Base-by-base conservation (phyloP, 2,888 invertebrate species). In the Steinernema carpocapsae region DNA sequence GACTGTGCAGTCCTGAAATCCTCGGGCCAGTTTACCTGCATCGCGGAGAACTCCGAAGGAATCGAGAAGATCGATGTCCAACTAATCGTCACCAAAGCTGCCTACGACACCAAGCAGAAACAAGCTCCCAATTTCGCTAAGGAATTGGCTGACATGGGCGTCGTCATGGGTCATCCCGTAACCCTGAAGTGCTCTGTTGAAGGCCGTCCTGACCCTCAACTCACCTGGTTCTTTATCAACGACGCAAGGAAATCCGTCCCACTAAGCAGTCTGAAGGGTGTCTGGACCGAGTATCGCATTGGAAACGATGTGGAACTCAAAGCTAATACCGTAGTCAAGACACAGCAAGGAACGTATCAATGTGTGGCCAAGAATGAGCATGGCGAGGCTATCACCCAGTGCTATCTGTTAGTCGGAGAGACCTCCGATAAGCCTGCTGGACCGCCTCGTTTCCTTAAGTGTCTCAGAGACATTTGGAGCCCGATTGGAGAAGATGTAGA, bases 1-100 rank as follows among this genome's bases (percentile, higher is more conserved):
- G 84, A 83, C 48, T 82, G 82, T 51, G 83, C 82, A 70, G 82
- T 84, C 56, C 76, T 77, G 29, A 84, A 82, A 76, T 81, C 84
- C 76, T 88, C 88, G 77, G 89, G 89, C 14, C 88, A 88, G 51
- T 89, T 89, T 81, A 88, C 88, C 0, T 89, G 89, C 82, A 78
- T 85, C 51, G 89, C 89, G 1, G 85, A 87, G 75, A 89, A 89
- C 82, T 76, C 81, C 6, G 87, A 87, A 19, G 89, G 89, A 72
- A 70, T 70, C 17, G 81, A 78, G n/a, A 72, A 76, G 56, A 75
- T 76, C 56, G 81, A 83, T 70, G 82, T 82, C 0, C 80, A 80
- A 43, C 76, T 85, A 19, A 45, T 72, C n/a, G 78, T 81, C 19
- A 71, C 59, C 22, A 17, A 37, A 37, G 76, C 75, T 45, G 45